Evolutionary conservation across 37 sponge, comb jelly and placozoan species (phyloP), one percentile per base, ranked within the genome.

Genomic region (Hormiphora californensis): DNA sequence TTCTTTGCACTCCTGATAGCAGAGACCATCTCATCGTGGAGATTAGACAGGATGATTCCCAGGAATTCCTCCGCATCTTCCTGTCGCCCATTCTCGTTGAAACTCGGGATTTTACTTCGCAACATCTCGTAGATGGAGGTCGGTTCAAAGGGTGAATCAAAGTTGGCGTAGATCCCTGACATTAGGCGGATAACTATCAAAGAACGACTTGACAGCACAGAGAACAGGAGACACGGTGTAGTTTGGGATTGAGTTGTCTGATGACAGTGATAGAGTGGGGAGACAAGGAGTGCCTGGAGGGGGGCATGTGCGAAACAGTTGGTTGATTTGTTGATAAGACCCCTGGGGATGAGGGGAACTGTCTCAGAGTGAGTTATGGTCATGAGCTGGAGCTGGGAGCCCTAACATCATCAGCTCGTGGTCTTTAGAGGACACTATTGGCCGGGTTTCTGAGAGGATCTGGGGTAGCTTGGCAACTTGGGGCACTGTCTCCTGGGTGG

Each of bases 61-160:
- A 98, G 91, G 81, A 98, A 98, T 87, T 98, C 99, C 78, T 98
- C 94, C 17, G 99, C 96, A 89, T 98, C 99, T 78, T 98, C 99
- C 53, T 98, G 99, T 0, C 93, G 63, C 12, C 95, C 88, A 35
- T 88, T 43, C 27, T 55, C 86, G 31, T 54, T 55, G 39, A 86
- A 54, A 54, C 55, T n/a, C 8, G 81, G 81, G 46, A 73, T 73
- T 36, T 73, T 73, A 28, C 43, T 73, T 21, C 81, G 3, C 81
- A 73, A 17, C 81, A 73, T 73, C 35, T 73, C 81, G 55, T 86
- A 86, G 46, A 86, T 54, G 55, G 19, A 54, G 33, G 86, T 39
- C 0, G 86, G 86, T 33, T 86, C 86, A 54, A 86, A 86, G 2
- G 86, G 55, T 54, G 55, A 38, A 11, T 54, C 86, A 41, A 73